These are phyloP conservation scores for Salvelinus fontinalis DNA, from an alignment of 2,113 vertebrate genomes.

Conservation along the genomic window DNA sequence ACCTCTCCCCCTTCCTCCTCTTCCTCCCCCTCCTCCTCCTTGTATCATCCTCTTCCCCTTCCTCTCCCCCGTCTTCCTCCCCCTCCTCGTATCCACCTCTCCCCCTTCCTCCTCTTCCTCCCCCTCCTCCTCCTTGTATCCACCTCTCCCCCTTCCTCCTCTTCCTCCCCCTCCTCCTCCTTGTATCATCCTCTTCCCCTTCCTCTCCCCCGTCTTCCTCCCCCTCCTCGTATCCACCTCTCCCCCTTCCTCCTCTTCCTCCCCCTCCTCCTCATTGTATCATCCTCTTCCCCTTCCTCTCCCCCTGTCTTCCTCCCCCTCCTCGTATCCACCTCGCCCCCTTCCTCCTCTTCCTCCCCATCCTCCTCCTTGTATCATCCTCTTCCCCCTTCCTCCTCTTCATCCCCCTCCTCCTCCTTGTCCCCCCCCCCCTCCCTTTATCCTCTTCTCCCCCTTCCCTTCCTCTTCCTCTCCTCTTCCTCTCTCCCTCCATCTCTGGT, in stretches of 20 bases:
- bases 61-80: neutral
- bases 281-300: neutral
- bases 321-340: neutral
- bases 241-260: neutral
- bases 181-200: too few species aligned
- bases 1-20: neutral
- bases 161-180: neutral
- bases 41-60: neutral
- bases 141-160: accelerated
- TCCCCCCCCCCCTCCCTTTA: accelerated
- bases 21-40: neutral
- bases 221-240: accelerated
- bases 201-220: too few species aligned
- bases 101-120: neutral
- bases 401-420: neutral
- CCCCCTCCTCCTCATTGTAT: too few species aligned
- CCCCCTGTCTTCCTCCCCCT: neutral
- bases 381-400: neutral
- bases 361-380: neutral
- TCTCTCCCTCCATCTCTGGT: neutral
- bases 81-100: neutral
- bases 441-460: neutral
- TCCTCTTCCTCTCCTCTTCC: neutral
- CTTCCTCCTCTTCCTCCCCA: neutral
- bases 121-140: too few species aligned